Evolutionary conservation across 2,113 vertebrate species (phyloP).

Genomic region (Petromus typicus): DNA sequence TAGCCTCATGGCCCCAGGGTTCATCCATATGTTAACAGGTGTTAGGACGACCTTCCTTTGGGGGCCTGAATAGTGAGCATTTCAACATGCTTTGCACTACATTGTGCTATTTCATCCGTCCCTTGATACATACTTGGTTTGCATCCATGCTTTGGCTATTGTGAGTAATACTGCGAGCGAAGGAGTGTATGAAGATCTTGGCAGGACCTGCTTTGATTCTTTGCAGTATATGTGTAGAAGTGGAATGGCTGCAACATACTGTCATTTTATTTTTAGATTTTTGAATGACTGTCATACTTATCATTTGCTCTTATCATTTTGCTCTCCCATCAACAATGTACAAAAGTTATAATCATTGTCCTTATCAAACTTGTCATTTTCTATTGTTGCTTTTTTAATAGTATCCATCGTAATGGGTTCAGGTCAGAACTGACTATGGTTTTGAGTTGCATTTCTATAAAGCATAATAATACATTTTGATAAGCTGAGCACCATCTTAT

Average conservation of each 20-base stretch:
- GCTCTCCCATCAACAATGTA: background rate
- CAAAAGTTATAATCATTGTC: fast-evolving
- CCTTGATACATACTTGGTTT: background rate
- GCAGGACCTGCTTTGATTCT: background rate
- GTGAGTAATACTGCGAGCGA: background rate
- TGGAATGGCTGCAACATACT: too few species aligned
- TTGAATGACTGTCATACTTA: too few species aligned
- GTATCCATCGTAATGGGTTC: background rate
- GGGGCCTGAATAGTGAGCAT: background rate
- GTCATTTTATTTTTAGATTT: background rate
- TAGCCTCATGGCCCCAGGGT: too few species aligned
- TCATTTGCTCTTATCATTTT: background rate
- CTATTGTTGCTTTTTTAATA: background rate
- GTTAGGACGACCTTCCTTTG: too few species aligned
- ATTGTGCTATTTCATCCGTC: background rate
- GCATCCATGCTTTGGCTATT: background rate
- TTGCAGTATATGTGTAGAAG: background rate
- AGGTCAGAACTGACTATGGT: too few species aligned
- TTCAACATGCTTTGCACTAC: background rate
- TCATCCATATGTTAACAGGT: too few species aligned
- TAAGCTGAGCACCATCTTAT: background rate
- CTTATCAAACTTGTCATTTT: background rate
- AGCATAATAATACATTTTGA: too few species aligned
- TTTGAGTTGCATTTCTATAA: background rate
- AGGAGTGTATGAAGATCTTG: fast-evolving